Percentiles rank a stretch among this genome's conserved stretches.
Evolutionary conservation across 53 echinoderm and acorn worm genomes (phyloP).

Genomic region (Mesocentrotus franciscanus): DNA sequence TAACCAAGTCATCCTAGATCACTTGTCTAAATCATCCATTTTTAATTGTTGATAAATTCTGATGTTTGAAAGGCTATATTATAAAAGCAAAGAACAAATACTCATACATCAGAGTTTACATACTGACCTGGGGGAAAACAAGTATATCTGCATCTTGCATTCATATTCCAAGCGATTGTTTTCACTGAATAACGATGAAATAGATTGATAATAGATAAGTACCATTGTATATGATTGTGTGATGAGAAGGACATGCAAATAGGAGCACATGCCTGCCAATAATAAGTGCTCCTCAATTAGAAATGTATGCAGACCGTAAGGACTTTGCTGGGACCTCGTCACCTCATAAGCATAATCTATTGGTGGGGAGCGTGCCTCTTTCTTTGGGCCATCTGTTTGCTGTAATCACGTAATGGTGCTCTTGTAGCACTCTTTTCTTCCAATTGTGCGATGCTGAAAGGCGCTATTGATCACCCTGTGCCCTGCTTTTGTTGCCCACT

Average conservation of each 20-base stretch:
- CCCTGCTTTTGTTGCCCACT: constrained; percentile 60
- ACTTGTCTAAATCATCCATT: background rate
- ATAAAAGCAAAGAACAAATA: background rate
- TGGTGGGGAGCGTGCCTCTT: constrained; percentile 56
- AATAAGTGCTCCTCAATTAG: constrained; percentile 34
- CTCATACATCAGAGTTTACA: background rate
- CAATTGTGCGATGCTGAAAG: constrained; percentile 60
- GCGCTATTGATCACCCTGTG: constrained; percentile 52
- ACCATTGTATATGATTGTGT: constrained; percentile 21
- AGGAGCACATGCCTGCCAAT: constrained; percentile 13
- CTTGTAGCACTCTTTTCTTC: constrained; percentile 56
- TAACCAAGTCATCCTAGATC: background rate
- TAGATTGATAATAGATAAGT: constrained; percentile 10
- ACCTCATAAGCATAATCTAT: constrained; percentile 67
- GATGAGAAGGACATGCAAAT: constrained; percentile 27
- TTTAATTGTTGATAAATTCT: background rate
- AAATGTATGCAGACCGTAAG: constrained; percentile 26
- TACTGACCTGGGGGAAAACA: background rate
- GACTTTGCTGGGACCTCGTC: constrained; percentile 29
- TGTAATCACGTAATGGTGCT: constrained; percentile 65
- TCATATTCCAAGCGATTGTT: background rate
- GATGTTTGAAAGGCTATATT: background rate
- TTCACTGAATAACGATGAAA: background rate
- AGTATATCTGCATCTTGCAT: background rate
- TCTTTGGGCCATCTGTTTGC: constrained; percentile 64